Evolutionary conservation across 2,888 invertebrate species (phyloP).

Genomic region (Clunio marinus): DNA sequence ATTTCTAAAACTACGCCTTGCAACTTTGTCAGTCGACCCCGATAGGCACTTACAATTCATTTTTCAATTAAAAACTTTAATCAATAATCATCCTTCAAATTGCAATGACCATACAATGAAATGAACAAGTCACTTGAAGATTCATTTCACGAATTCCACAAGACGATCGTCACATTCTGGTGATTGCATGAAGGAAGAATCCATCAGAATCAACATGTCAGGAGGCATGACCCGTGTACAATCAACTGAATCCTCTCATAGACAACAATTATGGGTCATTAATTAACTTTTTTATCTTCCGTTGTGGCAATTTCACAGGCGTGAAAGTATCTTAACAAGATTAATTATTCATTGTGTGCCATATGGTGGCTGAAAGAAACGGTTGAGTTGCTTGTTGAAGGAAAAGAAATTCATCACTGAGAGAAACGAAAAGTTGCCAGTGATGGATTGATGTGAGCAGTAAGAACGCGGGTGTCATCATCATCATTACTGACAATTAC

Average conservation of each 20-base stretch:
- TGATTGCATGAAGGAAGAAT: too few relatives aligned
- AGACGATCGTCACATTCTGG: too few relatives aligned
- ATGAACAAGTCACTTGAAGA: too few relatives aligned
- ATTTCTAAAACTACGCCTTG: too few relatives aligned
- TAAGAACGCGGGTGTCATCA: neutral
- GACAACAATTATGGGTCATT: slow-evolving; percentile 3
- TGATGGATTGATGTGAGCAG: neutral
- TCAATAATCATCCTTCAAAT: too few relatives aligned
- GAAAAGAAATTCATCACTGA: slow-evolving; percentile 20
- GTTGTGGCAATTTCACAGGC: neutral
- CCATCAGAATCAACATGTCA: neutral
- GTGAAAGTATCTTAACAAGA: slow-evolving; percentile 24
- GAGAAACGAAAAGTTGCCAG: neutral
- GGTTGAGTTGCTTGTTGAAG: slow-evolving; percentile 7
- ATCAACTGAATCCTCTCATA: too few relatives aligned
- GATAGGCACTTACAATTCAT: too few relatives aligned
- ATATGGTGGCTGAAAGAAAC: slow-evolving; percentile 8
- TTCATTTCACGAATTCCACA: too few relatives aligned
- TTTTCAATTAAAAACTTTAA: too few relatives aligned
- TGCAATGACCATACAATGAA: too few relatives aligned
- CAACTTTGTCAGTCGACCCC: too few relatives aligned
- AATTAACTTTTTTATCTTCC: neutral
- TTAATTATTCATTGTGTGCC: slow-evolving; percentile 28
- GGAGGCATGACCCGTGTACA: slow-evolving; percentile 1
- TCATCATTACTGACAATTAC: too few relatives aligned